phyloP scores from a whole-genome alignment of 1,140 invertebrate genomes.

The Ceratoteleas bidentatus region DNA sequence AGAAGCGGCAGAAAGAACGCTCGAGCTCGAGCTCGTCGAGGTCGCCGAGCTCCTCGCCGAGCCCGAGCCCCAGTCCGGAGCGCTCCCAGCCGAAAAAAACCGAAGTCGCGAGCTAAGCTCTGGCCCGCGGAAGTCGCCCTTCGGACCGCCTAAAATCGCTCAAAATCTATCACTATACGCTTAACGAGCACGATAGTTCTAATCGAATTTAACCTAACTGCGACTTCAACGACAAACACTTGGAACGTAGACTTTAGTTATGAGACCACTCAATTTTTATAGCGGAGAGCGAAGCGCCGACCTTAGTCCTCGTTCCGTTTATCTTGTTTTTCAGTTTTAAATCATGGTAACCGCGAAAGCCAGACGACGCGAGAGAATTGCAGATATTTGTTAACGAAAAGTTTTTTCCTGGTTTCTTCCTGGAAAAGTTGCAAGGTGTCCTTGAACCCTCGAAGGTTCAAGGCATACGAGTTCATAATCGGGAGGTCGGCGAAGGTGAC shows the following conservation, averaged over 20 bases:
- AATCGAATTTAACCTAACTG: conserved; percentile 26
- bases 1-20: conserved; percentile 59
- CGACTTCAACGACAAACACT: neutral
- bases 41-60: conserved; percentile 75
- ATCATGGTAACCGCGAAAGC: no score
- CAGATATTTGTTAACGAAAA: no score
- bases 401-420: no score
- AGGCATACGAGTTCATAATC: no score
- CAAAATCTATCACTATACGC: conserved; percentile 55
- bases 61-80: conserved; percentile 72
- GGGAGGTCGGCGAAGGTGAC: no score
- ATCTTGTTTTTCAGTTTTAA: no score
- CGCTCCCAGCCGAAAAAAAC: conserved; percentile 55
- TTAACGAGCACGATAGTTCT: conserved; percentile 48
- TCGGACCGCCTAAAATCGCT: conserved; percentile 40
- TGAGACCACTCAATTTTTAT: neutral
- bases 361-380: no score
- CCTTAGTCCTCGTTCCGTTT: no score
- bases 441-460: no score
- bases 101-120: conserved; percentile 9
- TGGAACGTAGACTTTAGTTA: neutral
- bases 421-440: no score
- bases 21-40: conserved; percentile 69
- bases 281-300: neutral
- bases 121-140: neutral